phyloP scores from a whole-genome alignment of 2,797 vertebrate species.

The Dromococcyx pavoninus region DNA sequence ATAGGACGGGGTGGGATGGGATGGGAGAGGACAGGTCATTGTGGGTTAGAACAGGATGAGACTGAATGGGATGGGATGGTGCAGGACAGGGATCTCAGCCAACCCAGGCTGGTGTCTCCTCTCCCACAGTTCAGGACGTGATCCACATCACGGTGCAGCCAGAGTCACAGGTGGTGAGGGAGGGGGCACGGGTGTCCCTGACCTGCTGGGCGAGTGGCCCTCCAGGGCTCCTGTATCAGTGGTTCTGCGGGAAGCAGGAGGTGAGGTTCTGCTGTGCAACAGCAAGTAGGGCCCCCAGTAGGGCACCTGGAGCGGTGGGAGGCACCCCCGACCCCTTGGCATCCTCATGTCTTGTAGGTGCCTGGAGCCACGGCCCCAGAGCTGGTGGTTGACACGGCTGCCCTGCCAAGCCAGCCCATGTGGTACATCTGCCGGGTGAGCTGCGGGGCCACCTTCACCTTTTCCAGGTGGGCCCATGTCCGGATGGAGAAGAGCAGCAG shows the following conservation, averaged over 20 bases:
- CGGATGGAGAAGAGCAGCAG: conserved; percentile 56
- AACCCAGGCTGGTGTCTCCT: neutral
- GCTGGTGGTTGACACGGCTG: conserved; percentile 72
- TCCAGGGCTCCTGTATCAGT: conserved; percentile 80
- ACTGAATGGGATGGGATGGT: neutral
- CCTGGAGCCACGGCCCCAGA: conserved; percentile 71
- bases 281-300: fast-evolving
- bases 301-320: fast-evolving
- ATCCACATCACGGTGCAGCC: conserved; percentile 80
- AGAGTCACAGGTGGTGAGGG: conserved; percentile 64
- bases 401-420: conserved; percentile 13
- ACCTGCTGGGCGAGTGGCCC: conserved; percentile 78
- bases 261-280: conserved; percentile 31
- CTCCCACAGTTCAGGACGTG: conserved; percentile 12
- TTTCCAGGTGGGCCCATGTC: conserved; percentile 83
- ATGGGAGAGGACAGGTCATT: too few relatives aligned
- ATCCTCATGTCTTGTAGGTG: conserved; percentile 65
- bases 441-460: conserved; percentile 75
- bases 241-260: conserved; percentile 86
- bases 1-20: neutral
- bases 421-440: conserved; percentile 85
- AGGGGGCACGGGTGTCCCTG: conserved; percentile 73
- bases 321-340: neutral
- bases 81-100: fast-evolving
- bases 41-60: too few relatives aligned